Evolutionary conservation across 2,113 vertebrate species (phyloP), one percentile per base, ranked within the genome.

Genomic region (Rousettus leschenaultii): DNA sequence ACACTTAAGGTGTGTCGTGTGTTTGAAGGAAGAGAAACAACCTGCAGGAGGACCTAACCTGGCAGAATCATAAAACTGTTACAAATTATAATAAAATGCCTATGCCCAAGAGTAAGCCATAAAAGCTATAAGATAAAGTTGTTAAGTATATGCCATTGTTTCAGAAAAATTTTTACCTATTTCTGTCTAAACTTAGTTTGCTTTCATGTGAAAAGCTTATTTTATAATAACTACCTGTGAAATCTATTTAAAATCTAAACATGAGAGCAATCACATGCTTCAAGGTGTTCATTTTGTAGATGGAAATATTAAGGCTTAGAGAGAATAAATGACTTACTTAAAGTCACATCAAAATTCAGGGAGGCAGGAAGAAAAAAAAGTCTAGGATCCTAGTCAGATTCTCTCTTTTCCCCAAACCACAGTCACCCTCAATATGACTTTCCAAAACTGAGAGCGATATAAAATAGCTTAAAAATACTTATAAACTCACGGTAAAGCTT

Each of bases 61-160:
- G 98, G 95, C 80, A 97, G 96, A 97, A 97, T 96, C 87, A 98
- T 98, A 97, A 98, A 97, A 93, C 97, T 95, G 95, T 98, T 98
- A 96, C 89, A 98, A 98, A 97, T 97, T 97, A 97, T 98, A 98
- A 98, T 98, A 98, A 98, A 98, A 98, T 91, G 96, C 97, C 84
- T 95, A 61, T 97, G 97, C 96, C 97, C 97, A 97, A 97, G 96
- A 95, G 96, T 96, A 94, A 98, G 94, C 95, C 94, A 98, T 98
- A 98, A 98, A 98, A 96, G 66, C 96, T 97, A 97, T 95, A 97
- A 97, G 96, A 98, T 97, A 98, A 97, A 98, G 93, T 97, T 97
- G 94, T 98, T 97, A 97, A 97, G 88, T 85, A 51, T 86, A 95
- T 95, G 93, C 77, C 91, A 93, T 79, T 97, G 97, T 94, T 77